Evolutionary conservation across 1,140 invertebrate genomes (phyloP).

Genomic region (Plectrocnemia conspersa): DNA sequence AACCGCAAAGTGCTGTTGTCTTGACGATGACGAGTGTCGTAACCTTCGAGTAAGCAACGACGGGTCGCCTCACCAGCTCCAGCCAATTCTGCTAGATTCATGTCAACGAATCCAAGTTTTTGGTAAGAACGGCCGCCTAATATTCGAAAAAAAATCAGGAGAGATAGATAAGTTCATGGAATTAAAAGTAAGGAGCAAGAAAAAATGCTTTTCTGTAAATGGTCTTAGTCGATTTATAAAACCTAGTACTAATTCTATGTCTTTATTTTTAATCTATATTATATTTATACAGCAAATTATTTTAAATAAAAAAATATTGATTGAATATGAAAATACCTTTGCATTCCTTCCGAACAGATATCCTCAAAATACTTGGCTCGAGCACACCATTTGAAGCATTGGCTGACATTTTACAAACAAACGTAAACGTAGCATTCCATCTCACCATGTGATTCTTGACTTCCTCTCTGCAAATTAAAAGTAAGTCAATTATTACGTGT

Average conservation of each 20-base stretch:
- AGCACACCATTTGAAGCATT: constrained; percentile 90
- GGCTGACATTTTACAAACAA: constrained; percentile 95
- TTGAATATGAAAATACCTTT: constrained; percentile 45
- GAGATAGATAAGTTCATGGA: no score
- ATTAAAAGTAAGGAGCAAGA: no score
- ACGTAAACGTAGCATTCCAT: constrained; percentile 87
- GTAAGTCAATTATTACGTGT: not conserved
- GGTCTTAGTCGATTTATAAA: no score
- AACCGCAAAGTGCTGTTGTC: constrained; percentile 94
- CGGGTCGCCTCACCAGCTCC: constrained; percentile 81
- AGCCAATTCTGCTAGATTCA: constrained; percentile 94
- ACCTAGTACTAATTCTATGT: no score
- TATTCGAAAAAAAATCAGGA: constrained; percentile 38
- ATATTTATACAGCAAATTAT: no score
- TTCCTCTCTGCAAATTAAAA: constrained; percentile 71
- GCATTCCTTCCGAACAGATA: constrained; percentile 92
- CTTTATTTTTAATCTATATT: no score
- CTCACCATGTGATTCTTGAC: constrained; percentile 87
- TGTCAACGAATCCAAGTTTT: constrained; percentile 94
- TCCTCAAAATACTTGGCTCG: constrained; percentile 84
- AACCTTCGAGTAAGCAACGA: constrained; percentile 89
- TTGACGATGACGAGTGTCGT: constrained; percentile 83
- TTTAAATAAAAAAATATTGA: constrained; percentile 23
- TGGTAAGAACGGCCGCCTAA: constrained; percentile 84
- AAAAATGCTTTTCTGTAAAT: no score